Conservation (phyloP, 1,140 invertebrate genomes). For the Hetaerina americana region DNA sequence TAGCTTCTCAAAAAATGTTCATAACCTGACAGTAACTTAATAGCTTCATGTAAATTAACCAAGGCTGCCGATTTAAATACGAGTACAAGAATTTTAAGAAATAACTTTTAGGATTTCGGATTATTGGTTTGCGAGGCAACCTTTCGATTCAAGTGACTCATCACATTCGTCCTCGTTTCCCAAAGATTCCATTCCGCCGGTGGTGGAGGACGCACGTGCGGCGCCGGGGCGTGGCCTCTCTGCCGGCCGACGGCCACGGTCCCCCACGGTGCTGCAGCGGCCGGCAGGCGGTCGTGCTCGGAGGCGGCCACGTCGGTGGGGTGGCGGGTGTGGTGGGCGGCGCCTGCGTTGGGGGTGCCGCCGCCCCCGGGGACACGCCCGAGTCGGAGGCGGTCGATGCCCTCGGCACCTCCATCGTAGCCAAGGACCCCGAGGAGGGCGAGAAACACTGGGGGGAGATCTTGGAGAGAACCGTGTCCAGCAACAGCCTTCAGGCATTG, state of each 20-base stretch:
- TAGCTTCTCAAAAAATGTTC: too few species aligned
- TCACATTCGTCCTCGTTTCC: background rate
- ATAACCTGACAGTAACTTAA: too few species aligned
- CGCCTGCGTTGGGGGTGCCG: background rate
- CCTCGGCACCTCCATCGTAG: constrained; percentile 21
- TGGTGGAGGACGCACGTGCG: background rate
- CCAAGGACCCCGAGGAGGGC: constrained; percentile 46
- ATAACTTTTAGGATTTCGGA: too few species aligned
- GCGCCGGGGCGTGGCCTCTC: background rate
- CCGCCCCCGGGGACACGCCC: constrained; percentile 15
- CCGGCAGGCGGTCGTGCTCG: background rate
- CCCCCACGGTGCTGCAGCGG: background rate
- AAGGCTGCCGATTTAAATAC: too few species aligned
- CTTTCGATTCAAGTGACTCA: too few species aligned
- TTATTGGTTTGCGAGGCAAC: too few species aligned
- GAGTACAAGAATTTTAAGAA: too few species aligned
- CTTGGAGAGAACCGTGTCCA: constrained; percentile 52
- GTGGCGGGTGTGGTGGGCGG: background rate
- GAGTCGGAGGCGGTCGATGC: constrained; percentile 21
- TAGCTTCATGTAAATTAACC: too few species aligned
- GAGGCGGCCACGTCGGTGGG: background rate
- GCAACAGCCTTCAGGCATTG: constrained; percentile 48
- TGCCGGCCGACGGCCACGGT: background rate
- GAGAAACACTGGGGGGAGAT: constrained; percentile 67
- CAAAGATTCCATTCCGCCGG: background rate